phyloP scores from a whole-genome alignment of 2,888 invertebrate genomes.

The Polia nebulosa region DNA sequence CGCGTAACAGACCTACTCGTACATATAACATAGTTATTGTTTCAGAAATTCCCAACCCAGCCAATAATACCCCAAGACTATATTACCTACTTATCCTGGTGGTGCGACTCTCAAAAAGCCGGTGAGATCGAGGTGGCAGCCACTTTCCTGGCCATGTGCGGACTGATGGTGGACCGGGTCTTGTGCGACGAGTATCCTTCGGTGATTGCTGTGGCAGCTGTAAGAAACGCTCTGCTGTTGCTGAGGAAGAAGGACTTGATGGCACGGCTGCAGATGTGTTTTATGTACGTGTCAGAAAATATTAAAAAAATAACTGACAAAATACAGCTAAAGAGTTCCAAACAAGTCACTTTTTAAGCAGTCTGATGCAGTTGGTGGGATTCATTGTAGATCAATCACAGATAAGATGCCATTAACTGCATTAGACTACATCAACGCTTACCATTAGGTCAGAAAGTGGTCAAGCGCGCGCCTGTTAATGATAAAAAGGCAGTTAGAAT shows the following conservation, averaged over 20 bases:
- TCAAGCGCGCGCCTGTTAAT: no score
- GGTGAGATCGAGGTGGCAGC: conserved; percentile 81
- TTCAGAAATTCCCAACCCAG: conserved; percentile 79
- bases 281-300: conserved; percentile 73
- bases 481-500: no score
- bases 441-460: no score
- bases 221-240: conserved; percentile 77
- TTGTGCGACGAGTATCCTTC: conserved; percentile 79
- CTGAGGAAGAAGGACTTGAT: conserved; percentile 72
- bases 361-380: no score
- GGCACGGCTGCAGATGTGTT: conserved; percentile 67
- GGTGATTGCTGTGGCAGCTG: conserved; percentile 78
- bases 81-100: conserved; percentile 81
- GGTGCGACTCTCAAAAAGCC: conserved; percentile 71
- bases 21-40: neutral
- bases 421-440: no score
- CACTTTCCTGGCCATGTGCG: conserved; percentile 81
- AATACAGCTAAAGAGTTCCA: no score
- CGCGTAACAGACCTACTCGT: no score
- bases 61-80: conserved; percentile 83
- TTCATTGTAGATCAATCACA: no score
- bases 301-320: no score
- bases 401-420: no score
- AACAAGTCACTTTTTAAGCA: no score
- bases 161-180: conserved; percentile 76